phyloP scores from a whole-genome alignment of 2,113 vertebrate genomes.

The Corvus cornix region DNA sequence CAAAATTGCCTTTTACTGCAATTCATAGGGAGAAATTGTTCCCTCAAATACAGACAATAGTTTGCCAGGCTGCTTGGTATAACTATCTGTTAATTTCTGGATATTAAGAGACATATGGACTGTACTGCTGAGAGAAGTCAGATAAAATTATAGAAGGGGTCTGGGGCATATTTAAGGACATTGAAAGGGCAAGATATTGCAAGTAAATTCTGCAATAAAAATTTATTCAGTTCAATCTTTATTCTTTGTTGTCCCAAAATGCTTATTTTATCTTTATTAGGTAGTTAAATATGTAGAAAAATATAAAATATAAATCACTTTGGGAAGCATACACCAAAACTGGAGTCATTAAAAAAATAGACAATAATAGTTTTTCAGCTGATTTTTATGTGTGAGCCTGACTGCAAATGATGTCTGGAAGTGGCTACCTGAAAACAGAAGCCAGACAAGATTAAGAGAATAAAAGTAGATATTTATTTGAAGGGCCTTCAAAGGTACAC shows the following conservation, averaged over 20 bases:
- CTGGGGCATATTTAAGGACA: neutral
- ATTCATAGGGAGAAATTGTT: slow-evolving; percentile 29
- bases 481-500: neutral
- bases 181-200: neutral
- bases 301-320: neutral
- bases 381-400: neutral
- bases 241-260: neutral
- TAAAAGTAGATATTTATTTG: neutral
- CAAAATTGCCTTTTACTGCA: slow-evolving; percentile 51
- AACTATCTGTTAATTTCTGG: slow-evolving; percentile 26
- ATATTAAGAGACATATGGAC: slow-evolving; percentile 31
- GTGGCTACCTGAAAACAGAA: neutral
- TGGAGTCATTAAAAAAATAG: neutral
- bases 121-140: neutral
- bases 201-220: neutral
- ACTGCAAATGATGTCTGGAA: neutral
- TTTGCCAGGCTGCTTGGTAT: neutral
- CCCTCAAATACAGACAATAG: slow-evolving; percentile 14
- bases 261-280: neutral
- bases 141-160: neutral
- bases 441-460: neutral
- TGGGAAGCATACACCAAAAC: neutral
- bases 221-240: neutral
- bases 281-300: neutral
- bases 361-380: neutral